These are phyloP conservation scores for Troides helena DNA, from an alignment of 2,888 invertebrate species.

Conservation along the genomic window DNA sequence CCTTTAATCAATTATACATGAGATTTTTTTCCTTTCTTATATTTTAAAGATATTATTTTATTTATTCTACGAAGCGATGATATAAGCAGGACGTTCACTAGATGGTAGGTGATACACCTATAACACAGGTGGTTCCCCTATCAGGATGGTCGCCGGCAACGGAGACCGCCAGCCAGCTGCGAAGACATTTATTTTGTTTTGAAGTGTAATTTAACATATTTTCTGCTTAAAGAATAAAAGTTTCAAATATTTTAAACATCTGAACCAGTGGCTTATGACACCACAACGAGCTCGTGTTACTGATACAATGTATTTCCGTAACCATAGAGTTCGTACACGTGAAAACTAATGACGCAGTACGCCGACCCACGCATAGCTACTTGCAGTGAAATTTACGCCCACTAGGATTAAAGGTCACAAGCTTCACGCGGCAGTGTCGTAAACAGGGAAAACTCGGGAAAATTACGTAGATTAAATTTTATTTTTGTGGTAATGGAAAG, in stretches of 20 bases:
- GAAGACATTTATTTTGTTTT: too few species aligned
- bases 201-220: too few species aligned
- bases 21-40: too few species aligned
- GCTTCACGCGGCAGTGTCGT: conserved; percentile 35
- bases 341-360: conserved; percentile 49
- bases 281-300: background rate
- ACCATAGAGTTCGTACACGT: conserved; percentile 31
- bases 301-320: background rate
- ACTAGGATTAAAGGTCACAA: conserved; percentile 52
- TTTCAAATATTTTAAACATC: background rate
- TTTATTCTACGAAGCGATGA: too few species aligned
- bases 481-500: background rate
- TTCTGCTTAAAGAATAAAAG: background rate
- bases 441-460: conserved; percentile 20
- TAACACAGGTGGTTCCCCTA: too few species aligned
- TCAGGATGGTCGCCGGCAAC: too few species aligned
- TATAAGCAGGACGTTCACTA: too few species aligned
- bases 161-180: too few species aligned
- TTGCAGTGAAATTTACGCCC: conserved; percentile 51
- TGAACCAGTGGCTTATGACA: background rate
- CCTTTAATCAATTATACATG: too few species aligned
- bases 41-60: too few species aligned
- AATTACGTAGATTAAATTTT: conserved; percentile 2
- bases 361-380: conserved; percentile 39
- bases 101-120: too few species aligned